phyloP scores from a whole-genome alignment of 2,113 vertebrate genomes.

The Telmatochromis sp. region DNA sequence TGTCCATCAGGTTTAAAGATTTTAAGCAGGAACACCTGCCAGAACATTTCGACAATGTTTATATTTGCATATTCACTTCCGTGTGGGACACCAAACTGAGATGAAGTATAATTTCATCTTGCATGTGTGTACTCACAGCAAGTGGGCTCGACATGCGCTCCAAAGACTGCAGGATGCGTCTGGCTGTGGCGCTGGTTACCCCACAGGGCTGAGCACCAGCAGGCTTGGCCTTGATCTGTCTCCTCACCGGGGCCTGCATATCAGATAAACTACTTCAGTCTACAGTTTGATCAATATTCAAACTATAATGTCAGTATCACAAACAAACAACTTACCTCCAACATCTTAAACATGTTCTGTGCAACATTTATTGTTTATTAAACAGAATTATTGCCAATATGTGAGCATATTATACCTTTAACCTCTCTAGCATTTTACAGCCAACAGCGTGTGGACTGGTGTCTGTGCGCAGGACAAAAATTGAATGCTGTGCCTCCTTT shows the following conservation, averaged over 20 bases:
- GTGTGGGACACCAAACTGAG: not conserved
- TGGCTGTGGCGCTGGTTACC: conserved; percentile 90
- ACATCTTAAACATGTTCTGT: not conserved
- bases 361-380: not conserved
- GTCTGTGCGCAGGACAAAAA: not conserved
- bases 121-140: conserved; percentile 71
- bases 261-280: not conserved
- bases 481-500: not conserved
- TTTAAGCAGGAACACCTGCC: not conserved
- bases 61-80: not conserved
- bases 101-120: not conserved
- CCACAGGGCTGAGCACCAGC: conserved; percentile 81
- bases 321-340: not conserved
- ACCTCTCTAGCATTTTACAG: not conserved
- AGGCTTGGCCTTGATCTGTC: conserved; percentile 92
- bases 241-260: conserved; percentile 83
- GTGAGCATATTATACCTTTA: not conserved
- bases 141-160: conserved; percentile 98
- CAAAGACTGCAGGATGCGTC: conserved; percentile 90
- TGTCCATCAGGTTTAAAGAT: not conserved
- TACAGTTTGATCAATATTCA: not conserved
- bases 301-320: not conserved
- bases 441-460: not conserved
- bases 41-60: not conserved
- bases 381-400: not conserved